These are phyloP conservation scores for Dyspetes luteomarginatus DNA, from an alignment of 2,888 invertebrate species.

Conservation along the genomic window DNA sequence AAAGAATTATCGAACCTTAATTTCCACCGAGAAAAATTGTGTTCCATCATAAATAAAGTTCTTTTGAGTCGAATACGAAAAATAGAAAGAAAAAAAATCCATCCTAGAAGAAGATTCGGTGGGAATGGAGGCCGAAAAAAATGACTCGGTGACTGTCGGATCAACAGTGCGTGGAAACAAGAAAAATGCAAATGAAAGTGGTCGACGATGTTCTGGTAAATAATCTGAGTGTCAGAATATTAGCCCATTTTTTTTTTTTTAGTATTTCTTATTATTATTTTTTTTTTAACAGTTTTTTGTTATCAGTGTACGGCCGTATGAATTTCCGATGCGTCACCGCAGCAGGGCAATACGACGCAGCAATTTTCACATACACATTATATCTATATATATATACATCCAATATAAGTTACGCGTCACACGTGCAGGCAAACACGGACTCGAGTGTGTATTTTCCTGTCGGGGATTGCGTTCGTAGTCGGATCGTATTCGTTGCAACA, in stretches of 20 bases:
- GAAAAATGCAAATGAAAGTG: neutral
- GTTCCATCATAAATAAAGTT: too few species aligned
- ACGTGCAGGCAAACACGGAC: constrained; percentile 38
- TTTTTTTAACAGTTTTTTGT: too few species aligned
- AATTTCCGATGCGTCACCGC: neutral
- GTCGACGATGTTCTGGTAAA: neutral
- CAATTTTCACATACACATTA: neutral
- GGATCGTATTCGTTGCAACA: constrained; percentile 57
- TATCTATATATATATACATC: neutral
- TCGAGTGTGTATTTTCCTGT: constrained; percentile 32
- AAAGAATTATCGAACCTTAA: too few species aligned
- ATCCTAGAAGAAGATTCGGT: too few species aligned
- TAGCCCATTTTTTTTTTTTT: neutral
- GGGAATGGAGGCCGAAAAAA: too few species aligned
- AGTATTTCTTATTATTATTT: too few species aligned
- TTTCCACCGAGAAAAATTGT: too few species aligned
- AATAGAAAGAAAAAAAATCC: too few species aligned
- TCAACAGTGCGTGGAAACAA: neutral
- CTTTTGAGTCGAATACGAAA: too few species aligned
- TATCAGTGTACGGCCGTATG: neutral
- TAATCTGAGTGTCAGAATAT: neutral
- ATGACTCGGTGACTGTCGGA: too few species aligned
- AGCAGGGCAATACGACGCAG: neutral
- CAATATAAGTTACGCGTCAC: constrained; percentile 30
- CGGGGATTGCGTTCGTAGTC: constrained; percentile 26